Evolutionary conservation across 1,140 invertebrate species (phyloP).

Genomic region (Mya arenaria): DNA sequence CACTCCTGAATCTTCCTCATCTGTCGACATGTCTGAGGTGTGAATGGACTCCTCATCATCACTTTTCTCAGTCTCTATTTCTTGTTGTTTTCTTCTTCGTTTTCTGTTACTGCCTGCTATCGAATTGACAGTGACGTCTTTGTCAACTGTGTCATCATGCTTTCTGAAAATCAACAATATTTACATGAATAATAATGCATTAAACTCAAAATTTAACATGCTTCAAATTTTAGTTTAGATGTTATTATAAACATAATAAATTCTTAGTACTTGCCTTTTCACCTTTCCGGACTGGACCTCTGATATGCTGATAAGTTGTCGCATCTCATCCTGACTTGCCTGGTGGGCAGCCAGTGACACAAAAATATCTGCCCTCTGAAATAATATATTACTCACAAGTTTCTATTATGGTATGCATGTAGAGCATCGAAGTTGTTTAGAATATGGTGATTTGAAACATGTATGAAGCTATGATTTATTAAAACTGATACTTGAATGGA

Average conservation of each 20-base stretch:
- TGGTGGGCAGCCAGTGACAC: conserved; percentile 91
- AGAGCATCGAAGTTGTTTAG: too few relatives aligned
- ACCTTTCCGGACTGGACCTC: conserved; percentile 92
- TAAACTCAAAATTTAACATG: too few relatives aligned
- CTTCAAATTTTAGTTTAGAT: too few relatives aligned
- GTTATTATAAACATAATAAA: too few relatives aligned
- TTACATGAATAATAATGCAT: too few relatives aligned
- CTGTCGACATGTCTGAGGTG: conserved; percentile 76
- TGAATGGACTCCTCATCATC: conserved; percentile 69
- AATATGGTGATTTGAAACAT: too few relatives aligned
- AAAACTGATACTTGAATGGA: too few relatives aligned
- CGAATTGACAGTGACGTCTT: too few relatives aligned
- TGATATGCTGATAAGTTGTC: conserved; percentile 89
- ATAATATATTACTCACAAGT: too few relatives aligned
- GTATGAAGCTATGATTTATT: too few relatives aligned
- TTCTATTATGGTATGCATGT: too few relatives aligned
- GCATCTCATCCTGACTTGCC: conserved; percentile 88
- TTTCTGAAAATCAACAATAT: too few relatives aligned
- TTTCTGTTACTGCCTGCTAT: conserved; percentile 69
- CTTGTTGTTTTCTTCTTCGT: conserved; percentile 74
- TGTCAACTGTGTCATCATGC: background rate
- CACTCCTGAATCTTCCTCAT: conserved; percentile 73
- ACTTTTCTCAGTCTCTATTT: conserved; percentile 62
- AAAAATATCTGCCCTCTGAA: conserved; percentile 88
- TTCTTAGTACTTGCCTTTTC: conserved; percentile 84